Conservation (phyloP, 2,113 vertebrate genomes). For the Pampusana beccarii region DNA sequence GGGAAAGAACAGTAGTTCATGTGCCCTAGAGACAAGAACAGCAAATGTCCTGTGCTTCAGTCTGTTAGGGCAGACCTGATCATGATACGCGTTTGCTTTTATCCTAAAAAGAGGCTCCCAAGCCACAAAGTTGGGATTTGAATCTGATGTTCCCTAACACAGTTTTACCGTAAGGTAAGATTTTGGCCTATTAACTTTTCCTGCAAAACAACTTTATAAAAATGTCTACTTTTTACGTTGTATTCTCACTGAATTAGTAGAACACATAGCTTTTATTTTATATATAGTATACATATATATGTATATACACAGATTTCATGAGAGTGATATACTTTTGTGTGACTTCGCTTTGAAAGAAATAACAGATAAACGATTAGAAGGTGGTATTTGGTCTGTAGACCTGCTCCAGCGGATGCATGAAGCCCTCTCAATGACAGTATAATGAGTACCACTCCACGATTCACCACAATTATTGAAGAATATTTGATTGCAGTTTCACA, state of each 20-base stretch:
- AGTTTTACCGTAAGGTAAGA: background rate
- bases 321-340: background rate
- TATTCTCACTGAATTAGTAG: background rate
- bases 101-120: background rate
- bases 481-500: background rate
- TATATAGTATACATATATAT: background rate
- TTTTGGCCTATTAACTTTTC: background rate
- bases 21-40: background rate
- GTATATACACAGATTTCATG: background rate
- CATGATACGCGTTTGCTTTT: background rate
- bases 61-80: background rate
- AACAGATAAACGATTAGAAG: background rate
- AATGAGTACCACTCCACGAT: background rate
- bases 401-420: background rate
- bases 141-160: background rate
- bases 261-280: background rate
- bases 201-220: background rate
- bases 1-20: background rate
- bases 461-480: background rate
- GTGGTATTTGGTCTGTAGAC: background rate
- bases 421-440: background rate
- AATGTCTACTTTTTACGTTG: background rate
- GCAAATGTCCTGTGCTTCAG: background rate
- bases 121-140: background rate
- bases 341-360: background rate